phyloP scores from a whole-genome alignment of 2,888 invertebrate genomes.

The Sphinx pinastri region DNA sequence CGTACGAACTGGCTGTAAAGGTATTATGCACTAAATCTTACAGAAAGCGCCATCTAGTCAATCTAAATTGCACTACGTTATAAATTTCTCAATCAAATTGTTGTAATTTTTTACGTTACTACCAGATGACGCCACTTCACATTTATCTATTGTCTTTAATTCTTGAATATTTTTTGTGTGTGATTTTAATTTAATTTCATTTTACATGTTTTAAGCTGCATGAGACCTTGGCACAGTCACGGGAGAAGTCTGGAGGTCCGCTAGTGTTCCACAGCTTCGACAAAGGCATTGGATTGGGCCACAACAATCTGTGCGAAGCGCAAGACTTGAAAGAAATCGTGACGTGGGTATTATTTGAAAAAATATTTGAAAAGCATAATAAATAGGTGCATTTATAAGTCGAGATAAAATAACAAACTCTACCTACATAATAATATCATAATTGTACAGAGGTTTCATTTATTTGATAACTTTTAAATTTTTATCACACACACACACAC shows the following conservation, averaged over 20 bases:
- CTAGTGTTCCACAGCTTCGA: conserved; percentile 90
- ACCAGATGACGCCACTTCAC: conserved; percentile 13
- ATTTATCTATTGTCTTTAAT: not conserved
- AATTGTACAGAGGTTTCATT: too few species aligned
- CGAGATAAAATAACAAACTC: too few species aligned
- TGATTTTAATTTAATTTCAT: not conserved
- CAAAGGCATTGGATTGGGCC: conserved; percentile 87
- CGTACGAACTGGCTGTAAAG: conserved; percentile 89
- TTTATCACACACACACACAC: too few species aligned
- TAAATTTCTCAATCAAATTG: too few species aligned
- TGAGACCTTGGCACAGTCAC: conserved; percentile 82
- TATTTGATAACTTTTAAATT: too few species aligned
- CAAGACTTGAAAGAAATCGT: conserved; percentile 87
- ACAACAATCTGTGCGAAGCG: conserved; percentile 93
- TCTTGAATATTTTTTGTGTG: not conserved
- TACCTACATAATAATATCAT: too few species aligned
- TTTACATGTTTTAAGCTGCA: conserved; percentile 79
- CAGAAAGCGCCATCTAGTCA: conserved; percentile 20
- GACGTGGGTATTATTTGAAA: conserved; percentile 71
- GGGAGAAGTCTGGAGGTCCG: conserved; percentile 82
- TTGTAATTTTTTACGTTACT: too few species aligned
- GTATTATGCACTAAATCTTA: conserved; percentile 63
- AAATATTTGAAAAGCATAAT: not conserved
- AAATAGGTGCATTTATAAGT: too few species aligned
- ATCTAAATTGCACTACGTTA: too few species aligned